A percentile compares a stretch with the other conserved stretches of the same genome.
Conservation (phyloP, 1,140 invertebrate genomes). For the Trichogramma pretiosum region DNA sequence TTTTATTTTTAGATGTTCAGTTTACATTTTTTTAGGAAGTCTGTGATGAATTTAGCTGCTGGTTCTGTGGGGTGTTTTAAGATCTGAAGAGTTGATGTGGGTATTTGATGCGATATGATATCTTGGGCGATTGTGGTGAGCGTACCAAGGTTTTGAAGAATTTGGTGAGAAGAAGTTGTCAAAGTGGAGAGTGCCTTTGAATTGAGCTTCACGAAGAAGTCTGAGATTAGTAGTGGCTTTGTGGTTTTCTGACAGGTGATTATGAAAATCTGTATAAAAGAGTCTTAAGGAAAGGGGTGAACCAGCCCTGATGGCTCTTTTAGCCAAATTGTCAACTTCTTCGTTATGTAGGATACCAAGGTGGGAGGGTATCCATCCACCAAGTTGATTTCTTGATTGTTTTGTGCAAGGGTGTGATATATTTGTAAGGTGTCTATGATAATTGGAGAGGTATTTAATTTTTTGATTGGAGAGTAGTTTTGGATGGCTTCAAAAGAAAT, state of each 20-base stretch:
- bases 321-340: neutral
- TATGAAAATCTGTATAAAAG: neutral
- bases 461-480: neutral
- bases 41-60: neutral
- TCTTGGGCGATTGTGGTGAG: neutral
- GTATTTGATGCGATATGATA: neutral
- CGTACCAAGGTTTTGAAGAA: neutral
- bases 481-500: neutral
- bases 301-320: neutral
- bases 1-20: neutral
- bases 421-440: neutral
- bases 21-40: neutral
- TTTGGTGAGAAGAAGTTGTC: neutral
- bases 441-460: neutral
- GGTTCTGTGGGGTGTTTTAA: neutral
- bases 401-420: too few species aligned
- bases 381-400: neutral
- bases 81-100: neutral
- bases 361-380: slow-evolving; percentile 3
- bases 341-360: neutral
- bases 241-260: neutral
- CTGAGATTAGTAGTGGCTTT: neutral
- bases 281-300: neutral
- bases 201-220: neutral
- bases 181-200: neutral